Conservation (phyloP, 1,140 invertebrate species). For the Chrysopa pallens region DNA sequence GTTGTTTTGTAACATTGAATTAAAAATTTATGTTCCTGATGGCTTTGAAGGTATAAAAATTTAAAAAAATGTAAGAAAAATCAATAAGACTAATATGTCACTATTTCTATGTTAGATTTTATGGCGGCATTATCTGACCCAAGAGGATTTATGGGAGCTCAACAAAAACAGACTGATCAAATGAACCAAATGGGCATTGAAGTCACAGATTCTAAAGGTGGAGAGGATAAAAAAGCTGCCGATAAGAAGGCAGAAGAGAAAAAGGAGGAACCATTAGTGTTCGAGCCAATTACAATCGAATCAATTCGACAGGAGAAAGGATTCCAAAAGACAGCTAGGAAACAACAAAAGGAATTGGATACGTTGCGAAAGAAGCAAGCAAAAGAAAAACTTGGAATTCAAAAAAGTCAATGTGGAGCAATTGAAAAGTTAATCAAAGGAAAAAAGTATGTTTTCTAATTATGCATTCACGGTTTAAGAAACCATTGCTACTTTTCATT, state of each 20-base stretch:
- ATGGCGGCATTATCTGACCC: constrained; percentile 97
- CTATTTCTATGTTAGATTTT: constrained; percentile 42
- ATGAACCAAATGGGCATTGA: constrained; percentile 91
- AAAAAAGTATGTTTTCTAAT: constrained; percentile 49
- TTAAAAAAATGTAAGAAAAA: constrained; percentile 1
- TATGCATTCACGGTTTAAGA: too few relatives aligned
- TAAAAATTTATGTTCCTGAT: constrained; percentile 99
- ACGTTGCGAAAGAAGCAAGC: constrained; percentile 78
- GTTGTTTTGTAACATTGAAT: constrained; percentile 96
- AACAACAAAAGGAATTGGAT: constrained; percentile 92
- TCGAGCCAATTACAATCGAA: constrained; percentile 85
- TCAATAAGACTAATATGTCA: constrained; percentile 2
- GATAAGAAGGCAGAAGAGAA: constrained; percentile 49
- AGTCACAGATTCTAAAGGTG: constrained; percentile 23
- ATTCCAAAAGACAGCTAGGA: constrained; percentile 86
- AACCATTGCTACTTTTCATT: neutral
- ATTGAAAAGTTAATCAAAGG: constrained; percentile 91
- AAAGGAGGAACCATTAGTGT: constrained; percentile 56
- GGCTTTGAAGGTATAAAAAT: constrained; percentile 71
- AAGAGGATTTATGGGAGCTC: constrained; percentile 76
- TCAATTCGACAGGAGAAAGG: constrained; percentile 79
- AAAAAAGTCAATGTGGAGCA: constrained; percentile 86
- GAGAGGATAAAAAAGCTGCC: constrained; percentile 22
- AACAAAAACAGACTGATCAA: constrained; percentile 73
- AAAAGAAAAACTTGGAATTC: constrained; percentile 81